Evolutionary conservation across 1,140 invertebrate genomes (phyloP), one percentile per base, ranked within the genome.

Genomic region (Neuroterus valhalla): DNA sequence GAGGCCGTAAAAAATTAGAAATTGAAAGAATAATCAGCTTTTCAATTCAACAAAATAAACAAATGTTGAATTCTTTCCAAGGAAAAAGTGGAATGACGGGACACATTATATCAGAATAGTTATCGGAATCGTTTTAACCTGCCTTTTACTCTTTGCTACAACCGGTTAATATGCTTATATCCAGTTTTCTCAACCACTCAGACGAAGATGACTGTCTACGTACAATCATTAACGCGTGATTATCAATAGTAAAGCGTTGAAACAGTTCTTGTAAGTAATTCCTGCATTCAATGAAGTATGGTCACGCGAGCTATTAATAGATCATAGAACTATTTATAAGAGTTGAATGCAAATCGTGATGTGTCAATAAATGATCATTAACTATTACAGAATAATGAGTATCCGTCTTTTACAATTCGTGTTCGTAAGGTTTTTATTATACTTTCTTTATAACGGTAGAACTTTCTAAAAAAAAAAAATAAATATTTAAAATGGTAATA

Each of bases 71-170:
- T 62, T 62, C 55, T 62, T 62, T 62, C 14, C 31, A 26, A 15
- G 26, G n/a, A 62, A 62, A 62, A 31, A 62, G 55, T 62, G 15
- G 52, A 55, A 23, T 62, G 31, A 15, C 55, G n/a, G 55, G 55
- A 31, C 55, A 62, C 23, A 62, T 62, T 62, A 62, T 62, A 62
- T 62, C 55, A 23, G 55, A 38, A 62, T 62, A 31, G 31, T 62
- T 62, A 62, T 62, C 55, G 55, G 55, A 62, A 62, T 62, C 55
- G 26, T 62, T 62, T 62, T 62, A 62, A 62, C 31, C 23, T 62
- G 52, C 14, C 52, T 62, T 62, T 62, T 21, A 21, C 23, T 14
- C 19, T 4, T 62, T 31, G 26, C 31, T 62, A 62, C 26, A 62
- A 62, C 55, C 55, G 55, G 55, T 62, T 62, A 8, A 38, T 38